Conservation (phyloP, 2,888 invertebrate genomes). For the Eilema depressum region DNA sequence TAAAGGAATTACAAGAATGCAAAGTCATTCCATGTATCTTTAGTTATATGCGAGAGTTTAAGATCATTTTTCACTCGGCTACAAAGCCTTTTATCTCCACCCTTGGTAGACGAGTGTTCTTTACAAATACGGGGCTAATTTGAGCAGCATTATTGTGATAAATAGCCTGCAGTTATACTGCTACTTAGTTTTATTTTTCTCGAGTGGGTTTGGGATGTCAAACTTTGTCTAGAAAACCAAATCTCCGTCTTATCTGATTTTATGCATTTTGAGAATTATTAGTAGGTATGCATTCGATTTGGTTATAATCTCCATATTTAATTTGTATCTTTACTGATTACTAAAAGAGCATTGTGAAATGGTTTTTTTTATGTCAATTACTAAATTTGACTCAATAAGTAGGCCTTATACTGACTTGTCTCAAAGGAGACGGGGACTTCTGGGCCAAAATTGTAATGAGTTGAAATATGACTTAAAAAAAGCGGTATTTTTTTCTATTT, state of each 20-base stretch:
- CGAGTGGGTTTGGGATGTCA: neutral
- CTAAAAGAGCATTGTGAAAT: too few species aligned
- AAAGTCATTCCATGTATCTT: neutral
- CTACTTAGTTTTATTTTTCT: neutral
- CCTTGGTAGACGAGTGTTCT: neutral
- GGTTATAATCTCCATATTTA: too few species aligned
- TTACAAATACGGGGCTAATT: neutral
- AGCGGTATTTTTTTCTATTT: too few species aligned
- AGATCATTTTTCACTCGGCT: neutral
- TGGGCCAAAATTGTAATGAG: too few species aligned
- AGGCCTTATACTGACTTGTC: too few species aligned
- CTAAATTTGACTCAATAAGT: too few species aligned
- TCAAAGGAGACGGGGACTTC: too few species aligned
- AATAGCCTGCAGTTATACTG: neutral
- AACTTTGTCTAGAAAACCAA: neutral
- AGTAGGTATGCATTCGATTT: neutral
- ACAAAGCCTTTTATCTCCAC: conserved; percentile 1
- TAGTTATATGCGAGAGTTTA: neutral
- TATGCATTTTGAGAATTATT: neutral
- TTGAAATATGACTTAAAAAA: too few species aligned
- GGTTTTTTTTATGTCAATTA: too few species aligned
- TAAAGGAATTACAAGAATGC: neutral
- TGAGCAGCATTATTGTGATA: neutral
- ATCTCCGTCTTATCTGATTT: neutral
- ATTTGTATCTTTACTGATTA: too few species aligned